Conservation (phyloP, 2,797 vertebrate species). For the Pipistrellus pipistrellus region DNA sequence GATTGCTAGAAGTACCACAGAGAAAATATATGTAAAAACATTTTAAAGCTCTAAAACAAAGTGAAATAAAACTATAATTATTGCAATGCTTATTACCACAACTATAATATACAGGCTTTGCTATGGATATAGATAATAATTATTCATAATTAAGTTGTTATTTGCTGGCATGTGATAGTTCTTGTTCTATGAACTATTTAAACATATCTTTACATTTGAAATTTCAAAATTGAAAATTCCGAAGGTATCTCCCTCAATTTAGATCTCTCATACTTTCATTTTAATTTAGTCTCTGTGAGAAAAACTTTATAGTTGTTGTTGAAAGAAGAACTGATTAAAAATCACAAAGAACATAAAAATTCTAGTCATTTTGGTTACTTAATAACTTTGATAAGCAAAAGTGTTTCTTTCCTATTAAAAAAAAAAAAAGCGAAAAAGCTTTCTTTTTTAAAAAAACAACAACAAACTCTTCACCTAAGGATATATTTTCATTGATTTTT, state of each 20-base stretch:
- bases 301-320: background rate
- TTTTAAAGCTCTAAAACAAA: conserved; percentile 8
- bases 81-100: background rate
- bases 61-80: background rate
- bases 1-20: background rate
- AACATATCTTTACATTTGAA: conserved; percentile 47
- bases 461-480: background rate
- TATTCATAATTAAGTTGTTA: conserved; percentile 35
- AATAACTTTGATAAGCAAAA: conserved; percentile 49
- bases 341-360: conserved; percentile 36
- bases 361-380: conserved; percentile 20
- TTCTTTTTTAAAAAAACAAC: background rate
- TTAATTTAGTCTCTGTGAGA: conserved; percentile 42
- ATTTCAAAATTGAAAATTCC: background rate
- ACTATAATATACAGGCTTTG: background rate
- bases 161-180: background rate
- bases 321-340: conserved; percentile 34
- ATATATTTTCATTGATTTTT: background rate
- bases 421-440: background rate
- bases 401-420: background rate
- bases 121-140: background rate
- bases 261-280: conserved; percentile 4
- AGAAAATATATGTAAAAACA: background rate
- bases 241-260: background rate
- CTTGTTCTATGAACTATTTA: conserved; percentile 19